phyloP scores from a whole-genome alignment of 2,888 invertebrate species.

The Boloria euphrosyne region DNA sequence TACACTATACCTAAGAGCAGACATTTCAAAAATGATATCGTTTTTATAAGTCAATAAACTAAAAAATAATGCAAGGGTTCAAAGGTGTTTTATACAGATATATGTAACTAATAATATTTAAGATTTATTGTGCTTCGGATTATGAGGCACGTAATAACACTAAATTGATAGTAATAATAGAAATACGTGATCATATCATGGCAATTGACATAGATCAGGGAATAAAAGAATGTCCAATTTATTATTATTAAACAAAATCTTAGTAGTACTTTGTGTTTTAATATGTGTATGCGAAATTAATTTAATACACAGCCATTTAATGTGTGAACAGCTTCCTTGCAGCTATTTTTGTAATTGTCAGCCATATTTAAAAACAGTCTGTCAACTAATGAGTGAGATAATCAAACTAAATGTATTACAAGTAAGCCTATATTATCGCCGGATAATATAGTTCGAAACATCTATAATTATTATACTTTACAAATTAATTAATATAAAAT shows the following conservation, averaged over 20 bases:
- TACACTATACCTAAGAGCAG: conserved; percentile 1
- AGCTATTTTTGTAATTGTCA: no score
- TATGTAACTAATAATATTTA: conserved; percentile 3
- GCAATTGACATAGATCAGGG: not conserved
- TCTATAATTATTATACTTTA: no score
- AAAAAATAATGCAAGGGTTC: conserved; percentile 8
- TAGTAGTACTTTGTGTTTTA: no score
- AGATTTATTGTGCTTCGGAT: conserved; percentile 8
- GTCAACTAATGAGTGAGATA: no score
- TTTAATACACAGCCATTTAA: no score
- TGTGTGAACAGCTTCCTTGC: no score
- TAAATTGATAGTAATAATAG: conserved; percentile 18
- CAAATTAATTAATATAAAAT: not conserved
- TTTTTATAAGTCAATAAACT: not conserved
- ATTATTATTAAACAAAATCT: no score
- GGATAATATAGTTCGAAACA: no score
- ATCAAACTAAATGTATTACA: no score
- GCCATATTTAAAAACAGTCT: no score
- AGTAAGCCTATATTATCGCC: no score
- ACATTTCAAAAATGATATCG: not conserved
- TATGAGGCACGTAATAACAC: conserved; percentile 15
- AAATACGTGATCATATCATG: conserved; percentile 11
- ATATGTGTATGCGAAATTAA: no score
- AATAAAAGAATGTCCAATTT: conserved; percentile 2
- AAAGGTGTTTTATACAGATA: not conserved